These are phyloP conservation scores for Falco novaeseelandiae DNA, from an alignment of 2,797 vertebrate genomes.

Conservation along the genomic window DNA sequence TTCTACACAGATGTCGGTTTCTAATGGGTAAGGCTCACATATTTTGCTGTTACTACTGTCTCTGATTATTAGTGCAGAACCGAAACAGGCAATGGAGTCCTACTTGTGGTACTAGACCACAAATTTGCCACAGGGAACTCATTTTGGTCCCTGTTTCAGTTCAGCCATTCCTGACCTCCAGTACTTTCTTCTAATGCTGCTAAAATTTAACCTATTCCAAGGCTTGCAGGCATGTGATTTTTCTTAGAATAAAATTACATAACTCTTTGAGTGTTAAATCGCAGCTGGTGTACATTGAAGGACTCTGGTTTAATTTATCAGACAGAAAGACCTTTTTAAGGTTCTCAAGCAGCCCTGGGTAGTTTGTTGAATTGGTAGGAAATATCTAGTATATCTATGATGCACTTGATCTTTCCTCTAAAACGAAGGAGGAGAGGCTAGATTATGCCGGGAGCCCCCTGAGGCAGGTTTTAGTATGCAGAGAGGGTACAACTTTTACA, in stretches of 20 bases:
- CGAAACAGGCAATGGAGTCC: neutral
- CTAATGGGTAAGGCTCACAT: neutral
- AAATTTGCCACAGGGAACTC: neutral
- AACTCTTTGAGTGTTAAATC: neutral
- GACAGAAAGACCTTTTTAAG: neutral
- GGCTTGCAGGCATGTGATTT: neutral
- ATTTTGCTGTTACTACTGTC: neutral
- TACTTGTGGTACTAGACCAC: neutral
- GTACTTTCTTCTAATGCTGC: neutral
- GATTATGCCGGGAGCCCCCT: neutral
- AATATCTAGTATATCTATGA: neutral
- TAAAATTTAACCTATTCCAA: neutral
- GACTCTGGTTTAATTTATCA: neutral
- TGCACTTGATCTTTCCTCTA: neutral
- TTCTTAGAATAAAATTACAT: neutral
- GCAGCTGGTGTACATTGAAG: neutral
- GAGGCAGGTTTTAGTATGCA: neutral
- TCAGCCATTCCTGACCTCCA: neutral
- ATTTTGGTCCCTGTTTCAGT: neutral
- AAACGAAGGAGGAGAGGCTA: neutral
- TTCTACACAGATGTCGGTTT: neutral
- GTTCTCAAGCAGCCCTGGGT: neutral
- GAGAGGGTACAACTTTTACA: neutral
- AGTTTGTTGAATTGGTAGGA: conserved; percentile 4
- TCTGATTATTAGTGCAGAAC: neutral